These are phyloP conservation scores for Protonibea diacanthus DNA, from an alignment of 2,797 vertebrate species.

Conservation along the genomic window DNA sequence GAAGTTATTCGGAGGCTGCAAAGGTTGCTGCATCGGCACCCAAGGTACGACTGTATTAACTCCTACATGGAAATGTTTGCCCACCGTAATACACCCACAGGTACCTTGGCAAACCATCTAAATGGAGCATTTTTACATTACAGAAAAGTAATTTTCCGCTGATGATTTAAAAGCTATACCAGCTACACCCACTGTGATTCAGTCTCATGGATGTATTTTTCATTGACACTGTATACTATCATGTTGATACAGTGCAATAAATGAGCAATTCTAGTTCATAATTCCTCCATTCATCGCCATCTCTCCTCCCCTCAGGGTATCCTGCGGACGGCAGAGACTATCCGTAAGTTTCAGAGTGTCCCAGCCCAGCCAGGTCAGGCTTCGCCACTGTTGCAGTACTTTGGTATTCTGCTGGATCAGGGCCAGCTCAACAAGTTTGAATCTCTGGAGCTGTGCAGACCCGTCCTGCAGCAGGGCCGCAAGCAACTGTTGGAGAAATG, in stretches of 20 bases:
- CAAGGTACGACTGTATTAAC: constrained; percentile 85
- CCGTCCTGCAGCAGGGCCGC: constrained; percentile 93
- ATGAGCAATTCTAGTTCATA: not conserved
- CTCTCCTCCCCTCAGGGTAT: constrained; percentile 85
- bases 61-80: not conserved
- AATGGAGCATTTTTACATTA: not conserved
- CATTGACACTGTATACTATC: not conserved
- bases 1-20: constrained; percentile 92
- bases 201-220: not conserved
- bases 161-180: not conserved
- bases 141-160: not conserved
- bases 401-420: constrained; percentile 94
- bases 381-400: constrained; percentile 94
- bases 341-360: constrained; percentile 93
- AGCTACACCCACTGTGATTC: not conserved
- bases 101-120: not conserved
- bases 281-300: not conserved
- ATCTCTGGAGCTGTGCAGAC: constrained; percentile 93
- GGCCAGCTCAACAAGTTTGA: constrained; percentile 95
- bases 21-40: constrained; percentile 94
- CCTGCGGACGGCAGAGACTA: constrained; percentile 92
- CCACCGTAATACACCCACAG: constrained; percentile 6
- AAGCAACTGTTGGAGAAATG: constrained; percentile 96
- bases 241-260: not conserved
- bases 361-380: constrained; percentile 92